phyloP scores from a whole-genome alignment of 2,797 vertebrate species.

The Cossypha dichroa region DNA sequence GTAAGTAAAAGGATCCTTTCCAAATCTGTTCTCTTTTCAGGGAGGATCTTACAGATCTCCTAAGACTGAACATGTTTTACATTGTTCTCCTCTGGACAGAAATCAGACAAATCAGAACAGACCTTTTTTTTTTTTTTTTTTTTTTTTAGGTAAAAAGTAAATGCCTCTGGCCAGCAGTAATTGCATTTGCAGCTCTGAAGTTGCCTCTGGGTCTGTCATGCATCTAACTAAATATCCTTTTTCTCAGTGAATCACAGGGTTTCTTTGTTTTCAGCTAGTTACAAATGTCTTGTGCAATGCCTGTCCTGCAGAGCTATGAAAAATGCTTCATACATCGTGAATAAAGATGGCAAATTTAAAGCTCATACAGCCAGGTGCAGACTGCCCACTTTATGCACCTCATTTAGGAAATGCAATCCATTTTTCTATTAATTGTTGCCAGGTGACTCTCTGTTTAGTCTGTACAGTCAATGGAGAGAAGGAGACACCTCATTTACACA shows the following conservation, averaged over 20 bases:
- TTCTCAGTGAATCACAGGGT: conserved; percentile 34
- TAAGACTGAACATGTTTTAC: background rate
- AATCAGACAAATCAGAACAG: background rate
- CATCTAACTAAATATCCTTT: conserved; percentile 42
- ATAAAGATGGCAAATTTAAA: conserved; percentile 43
- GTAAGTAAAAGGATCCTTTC: background rate
- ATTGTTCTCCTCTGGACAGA: background rate
- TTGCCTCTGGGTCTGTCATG: conserved; percentile 46
- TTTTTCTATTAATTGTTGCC: conserved; percentile 65
- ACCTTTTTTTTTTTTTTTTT: background rate
- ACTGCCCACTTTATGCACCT: conserved; percentile 59
- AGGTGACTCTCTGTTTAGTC: conserved; percentile 68
- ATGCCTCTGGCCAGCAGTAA: conserved; percentile 31
- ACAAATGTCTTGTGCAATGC: conserved; percentile 53
- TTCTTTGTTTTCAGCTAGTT: conserved; percentile 63
- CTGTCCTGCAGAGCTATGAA: conserved; percentile 42
- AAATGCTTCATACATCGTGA: conserved; percentile 34
- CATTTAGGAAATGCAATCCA: conserved; percentile 62
- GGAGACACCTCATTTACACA: conserved; percentile 67
- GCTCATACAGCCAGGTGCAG: conserved; percentile 53
- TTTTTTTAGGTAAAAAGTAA: background rate
- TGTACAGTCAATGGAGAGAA: conserved; percentile 52
- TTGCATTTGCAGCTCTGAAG: conserved; percentile 40
- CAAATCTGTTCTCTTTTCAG: background rate
- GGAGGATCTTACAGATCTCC: background rate